Evolutionary conservation across 2,797 vertebrate genomes (phyloP).

Genomic region (Alcedo quadribrachys): DNA sequence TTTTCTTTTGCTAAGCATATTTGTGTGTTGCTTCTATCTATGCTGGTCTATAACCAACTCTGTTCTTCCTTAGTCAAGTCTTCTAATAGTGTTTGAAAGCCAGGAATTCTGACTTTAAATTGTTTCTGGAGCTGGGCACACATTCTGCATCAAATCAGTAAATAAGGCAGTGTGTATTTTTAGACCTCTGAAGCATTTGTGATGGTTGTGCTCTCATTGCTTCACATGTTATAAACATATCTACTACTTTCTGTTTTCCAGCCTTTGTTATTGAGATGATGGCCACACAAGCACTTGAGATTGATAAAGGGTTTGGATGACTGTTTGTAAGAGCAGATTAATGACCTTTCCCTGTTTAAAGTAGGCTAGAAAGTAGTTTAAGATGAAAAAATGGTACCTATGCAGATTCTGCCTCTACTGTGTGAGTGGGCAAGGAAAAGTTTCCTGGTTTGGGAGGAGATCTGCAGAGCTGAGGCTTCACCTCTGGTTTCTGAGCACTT

Average conservation of each 20-base stretch:
- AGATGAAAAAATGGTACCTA: neutral
- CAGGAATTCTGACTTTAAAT: neutral
- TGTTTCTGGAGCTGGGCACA: neutral
- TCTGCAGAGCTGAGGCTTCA: neutral
- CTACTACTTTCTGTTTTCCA: neutral
- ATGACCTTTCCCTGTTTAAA: neutral
- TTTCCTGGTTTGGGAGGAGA: neutral
- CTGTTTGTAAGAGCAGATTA: neutral
- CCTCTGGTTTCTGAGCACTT: neutral
- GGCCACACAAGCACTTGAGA: neutral
- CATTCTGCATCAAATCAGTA: neutral
- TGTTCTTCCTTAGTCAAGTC: neutral
- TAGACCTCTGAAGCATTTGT: neutral
- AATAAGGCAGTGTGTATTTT: neutral
- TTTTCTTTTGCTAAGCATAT: conserved; percentile 16
- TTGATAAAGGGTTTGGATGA: neutral
- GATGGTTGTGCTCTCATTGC: neutral
- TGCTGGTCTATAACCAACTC: conserved; percentile 20
- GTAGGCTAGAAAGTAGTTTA: neutral
- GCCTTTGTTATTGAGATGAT: neutral
- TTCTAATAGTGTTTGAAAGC: neutral
- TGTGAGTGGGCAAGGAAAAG: neutral
- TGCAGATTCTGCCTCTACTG: neutral
- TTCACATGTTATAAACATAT: neutral
- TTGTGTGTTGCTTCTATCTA: conserved; percentile 20